Base-by-base conservation (phyloP, 2,797 vertebrate genomes). In the Scomberomorus guttatus region DNA sequence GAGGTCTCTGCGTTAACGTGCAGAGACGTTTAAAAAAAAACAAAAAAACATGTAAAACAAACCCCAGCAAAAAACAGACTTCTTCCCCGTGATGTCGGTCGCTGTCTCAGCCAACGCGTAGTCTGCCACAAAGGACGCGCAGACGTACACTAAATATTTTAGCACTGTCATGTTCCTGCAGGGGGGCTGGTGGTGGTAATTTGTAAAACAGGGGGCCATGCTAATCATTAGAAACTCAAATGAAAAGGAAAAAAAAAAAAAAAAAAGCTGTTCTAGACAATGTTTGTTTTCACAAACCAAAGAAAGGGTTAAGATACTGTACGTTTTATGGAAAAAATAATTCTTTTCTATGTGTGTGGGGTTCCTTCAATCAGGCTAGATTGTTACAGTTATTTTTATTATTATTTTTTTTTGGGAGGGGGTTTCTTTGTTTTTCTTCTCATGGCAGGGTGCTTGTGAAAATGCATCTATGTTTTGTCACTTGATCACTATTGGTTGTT, bases 231-330 rank as follows among this genome's bases (percentile, higher is more conserved):
- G 74, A 77, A 81, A 37, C n/a, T 86, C 74, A 68, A 83, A 85
- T 72, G 32, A 4, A 7, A 83, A 85, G 70, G 32, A 4, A 7
- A 12, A 15, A 15, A 78, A 70, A 75, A 58, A 67, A 71, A 72
- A 62, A 66, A 60, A 72, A 75, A 85, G 69, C 64, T 90, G 66
- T 83, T 73, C 77, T 76, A 86, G 84, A 90, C 86, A 85, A 85
- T 87, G 88, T 87, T 93, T 87, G 75, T 94, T 93, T 89, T 89
- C 82, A 83, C 81, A 94, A 94, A 94, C 94, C 94, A 95, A 95
- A 96, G 94, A 95, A 50, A 89, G 78, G 91, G 89, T 92, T 83
- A 74, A 83, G 80, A 89, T 87, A 52, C 87, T 90, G 90, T 91
- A 82, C 71, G 75, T 88, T 93, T 83, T 83, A 81, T 77, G 76